Percentiles rank a stretch among this genome's conserved stretches.
These are phyloP conservation scores for Eulemur albifrons DNA, from an alignment of 2,797 vertebrate species.

Conservation along the genomic window DNA sequence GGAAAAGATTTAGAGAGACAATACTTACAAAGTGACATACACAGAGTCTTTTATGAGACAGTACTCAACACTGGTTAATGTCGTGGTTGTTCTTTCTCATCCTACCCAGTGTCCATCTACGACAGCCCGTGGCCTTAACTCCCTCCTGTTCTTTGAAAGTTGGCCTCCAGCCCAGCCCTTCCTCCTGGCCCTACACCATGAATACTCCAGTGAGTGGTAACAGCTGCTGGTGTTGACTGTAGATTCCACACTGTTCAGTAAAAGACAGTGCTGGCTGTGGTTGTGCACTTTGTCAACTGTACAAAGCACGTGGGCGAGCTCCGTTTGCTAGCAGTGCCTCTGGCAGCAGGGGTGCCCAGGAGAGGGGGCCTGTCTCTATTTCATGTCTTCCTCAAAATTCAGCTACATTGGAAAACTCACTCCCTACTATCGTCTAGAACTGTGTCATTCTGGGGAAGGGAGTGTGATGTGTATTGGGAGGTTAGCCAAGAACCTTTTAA, in stretches of 20 bases:
- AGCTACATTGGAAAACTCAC: not conserved
- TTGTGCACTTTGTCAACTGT: accelerated
- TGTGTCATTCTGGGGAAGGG: not conserved
- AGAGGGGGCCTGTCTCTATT: not conserved
- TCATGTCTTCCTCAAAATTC: not conserved
- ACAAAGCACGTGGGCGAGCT: not conserved
- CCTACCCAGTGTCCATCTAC: too few species aligned
- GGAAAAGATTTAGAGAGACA: not conserved
- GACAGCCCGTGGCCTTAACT: not conserved
- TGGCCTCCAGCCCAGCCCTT: not conserved
- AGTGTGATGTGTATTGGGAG: not conserved
- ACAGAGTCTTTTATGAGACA: not conserved
- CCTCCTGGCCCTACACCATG: not conserved
- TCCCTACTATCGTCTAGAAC: too few species aligned
- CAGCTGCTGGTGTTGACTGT: accelerated
- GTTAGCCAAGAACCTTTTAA: not conserved
- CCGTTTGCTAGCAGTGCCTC: accelerated
- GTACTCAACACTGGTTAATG: not conserved
- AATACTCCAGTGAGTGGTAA: not conserved
- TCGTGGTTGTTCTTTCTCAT: not conserved
- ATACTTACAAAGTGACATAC: not conserved
- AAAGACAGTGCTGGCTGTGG: not conserved
- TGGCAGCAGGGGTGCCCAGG: not conserved
- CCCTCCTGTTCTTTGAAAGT: not conserved
- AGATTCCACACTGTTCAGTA: not conserved